Base-by-base conservation (phyloP, 1,140 invertebrate species). In the Drosophila rhopaloa region DNA sequence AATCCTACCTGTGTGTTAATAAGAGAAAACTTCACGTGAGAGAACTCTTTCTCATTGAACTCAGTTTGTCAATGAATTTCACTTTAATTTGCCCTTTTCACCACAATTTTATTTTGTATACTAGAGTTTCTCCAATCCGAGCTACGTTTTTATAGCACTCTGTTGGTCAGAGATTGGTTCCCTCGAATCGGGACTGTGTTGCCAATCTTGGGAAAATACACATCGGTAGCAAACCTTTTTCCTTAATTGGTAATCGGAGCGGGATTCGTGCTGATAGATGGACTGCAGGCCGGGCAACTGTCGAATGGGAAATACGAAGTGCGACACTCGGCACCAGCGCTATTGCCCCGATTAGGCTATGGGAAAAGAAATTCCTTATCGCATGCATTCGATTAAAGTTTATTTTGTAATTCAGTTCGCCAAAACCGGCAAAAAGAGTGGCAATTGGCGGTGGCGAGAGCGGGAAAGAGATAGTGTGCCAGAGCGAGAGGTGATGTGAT, bases 351-450 rank as follows among this genome's bases (percentile, higher is more conserved):
- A 83, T 81, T 84, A 84, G 77, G 80, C 38, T 84, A 81, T 66
- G 76, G 60, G 46, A 56, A 24, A 71, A 67, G 71, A 73, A 82
- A 86, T 46, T 58, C 53, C 73, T 89, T 89, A 89, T 89, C 84
- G 46, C 71, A 35, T 61, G 58, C 79, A 79, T 81, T 84, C 77
- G 82, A 89, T 89, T 78, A 63, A 57, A 83, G 76, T 89, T 89
- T 77, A 81, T 78, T 84, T 89, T 89, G 77, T 89, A 84, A 84
- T 79, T 71, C 71, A 61, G 55, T 80, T 84, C 61, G 84, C 76
- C 59, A 89, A 88, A 85, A 70, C 65, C 68, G 68, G 76, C 68
- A 61, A 78, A 88, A 76, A 72, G n/a, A 70, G 61, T 58, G 67
- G 43, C 70, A 62, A 24, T 63, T 40, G 4, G 16, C 24, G 6